Evolutionary conservation across 2,113 vertebrate genomes (phyloP).

Genomic region (Microtus ochrogaster): DNA sequence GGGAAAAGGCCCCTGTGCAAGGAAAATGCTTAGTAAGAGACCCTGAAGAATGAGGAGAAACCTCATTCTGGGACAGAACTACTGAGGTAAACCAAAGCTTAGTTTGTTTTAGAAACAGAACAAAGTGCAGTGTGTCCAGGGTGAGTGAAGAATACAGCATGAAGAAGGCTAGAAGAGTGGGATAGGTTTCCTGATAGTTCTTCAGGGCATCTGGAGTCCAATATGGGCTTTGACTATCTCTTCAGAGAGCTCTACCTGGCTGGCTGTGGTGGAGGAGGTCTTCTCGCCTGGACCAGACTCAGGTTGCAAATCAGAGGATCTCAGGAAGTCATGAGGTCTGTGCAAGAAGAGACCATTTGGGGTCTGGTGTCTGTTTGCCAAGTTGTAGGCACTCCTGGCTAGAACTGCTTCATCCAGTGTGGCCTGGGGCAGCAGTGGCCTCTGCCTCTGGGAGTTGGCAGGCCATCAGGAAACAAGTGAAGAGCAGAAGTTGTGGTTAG

Average conservation of each 20-base stretch:
- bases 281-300: not conserved
- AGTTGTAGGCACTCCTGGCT: not conserved
- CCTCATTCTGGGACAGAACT: not conserved
- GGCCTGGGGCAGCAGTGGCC: not conserved
- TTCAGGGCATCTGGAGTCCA: not conserved
- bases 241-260: not conserved
- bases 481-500: not conserved
- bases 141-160: too few relatives aligned
- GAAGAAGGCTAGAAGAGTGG: not conserved
- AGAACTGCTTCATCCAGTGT: not conserved
- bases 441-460: not conserved
- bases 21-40: not conserved
- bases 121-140: not conserved
- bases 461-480: not conserved
- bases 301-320: too few relatives aligned
- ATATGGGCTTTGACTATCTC: not conserved
- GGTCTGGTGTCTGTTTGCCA: not conserved
- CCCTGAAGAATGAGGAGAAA: not conserved
- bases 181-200: not conserved
- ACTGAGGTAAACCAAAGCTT: not conserved
- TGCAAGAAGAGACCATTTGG: not conserved
- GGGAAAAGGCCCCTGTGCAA: not conserved
- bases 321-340: not conserved
- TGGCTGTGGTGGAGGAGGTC: not conserved
- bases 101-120: not conserved